Conservation (phyloP, 2,797 vertebrate species). For the Lophius americanus region DNA sequence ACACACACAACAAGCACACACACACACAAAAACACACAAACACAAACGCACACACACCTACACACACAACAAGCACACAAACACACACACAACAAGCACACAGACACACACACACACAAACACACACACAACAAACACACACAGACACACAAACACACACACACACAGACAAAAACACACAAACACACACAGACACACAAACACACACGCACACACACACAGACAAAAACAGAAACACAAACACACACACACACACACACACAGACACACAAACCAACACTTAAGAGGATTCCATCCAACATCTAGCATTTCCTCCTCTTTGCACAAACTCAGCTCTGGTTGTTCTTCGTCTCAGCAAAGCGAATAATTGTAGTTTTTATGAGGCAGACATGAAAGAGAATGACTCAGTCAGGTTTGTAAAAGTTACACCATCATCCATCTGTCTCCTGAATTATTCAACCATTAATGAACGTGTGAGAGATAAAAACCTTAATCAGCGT, state of each 20-base stretch:
- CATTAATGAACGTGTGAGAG: conserved; percentile 33
- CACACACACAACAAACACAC: no score
- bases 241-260: neutral
- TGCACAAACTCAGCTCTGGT: conserved; percentile 10
- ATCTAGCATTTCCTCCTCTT: conserved; percentile 24
- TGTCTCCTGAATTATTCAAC: conserved; percentile 40
- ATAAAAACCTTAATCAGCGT: conserved; percentile 41
- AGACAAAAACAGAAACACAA: neutral
- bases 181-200: neutral
- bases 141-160: no score
- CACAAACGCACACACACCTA: no score
- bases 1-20: neutral
- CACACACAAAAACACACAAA: no score
- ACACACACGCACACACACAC: conserved; percentile 2
- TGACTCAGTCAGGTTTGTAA: conserved; percentile 45
- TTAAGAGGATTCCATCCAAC: conserved; percentile 1
- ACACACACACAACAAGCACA: no score
- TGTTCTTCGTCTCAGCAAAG: conserved; percentile 31
- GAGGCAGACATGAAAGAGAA: conserved; percentile 29
- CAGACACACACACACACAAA: no score
- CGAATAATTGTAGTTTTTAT: conserved; percentile 41
- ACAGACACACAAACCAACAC: no score
- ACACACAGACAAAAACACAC: neutral
- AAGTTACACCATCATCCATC: conserved; percentile 34
- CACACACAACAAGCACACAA: no score